phyloP scores from a whole-genome alignment of 2,888 invertebrate genomes.

The Xestia c-nigrum region DNA sequence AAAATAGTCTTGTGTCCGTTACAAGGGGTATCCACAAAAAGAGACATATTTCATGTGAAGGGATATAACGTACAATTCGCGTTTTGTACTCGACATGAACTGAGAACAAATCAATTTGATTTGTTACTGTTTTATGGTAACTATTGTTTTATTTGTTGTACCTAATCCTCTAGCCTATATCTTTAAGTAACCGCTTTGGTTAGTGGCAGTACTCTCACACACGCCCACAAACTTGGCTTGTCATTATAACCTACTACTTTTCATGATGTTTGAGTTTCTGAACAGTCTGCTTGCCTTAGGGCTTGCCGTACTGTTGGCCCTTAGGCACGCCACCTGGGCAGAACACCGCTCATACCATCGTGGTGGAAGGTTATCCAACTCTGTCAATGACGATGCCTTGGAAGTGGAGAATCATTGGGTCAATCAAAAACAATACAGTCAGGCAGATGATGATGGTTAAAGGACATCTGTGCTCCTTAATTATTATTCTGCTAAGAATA shows the following conservation, averaged over 20 bases:
- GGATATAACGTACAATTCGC: conserved; percentile 46
- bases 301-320: no score
- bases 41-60: conserved; percentile 66
- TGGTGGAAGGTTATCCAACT: neutral
- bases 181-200: neutral
- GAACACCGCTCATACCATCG: neutral
- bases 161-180: neutral
- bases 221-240: no score
- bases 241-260: no score
- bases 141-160: neutral
- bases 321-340: neutral
- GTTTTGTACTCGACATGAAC: conserved; percentile 46
- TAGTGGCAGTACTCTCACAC: no score
- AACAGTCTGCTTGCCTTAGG: no score
- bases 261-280: no score
- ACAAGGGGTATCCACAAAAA: conserved; percentile 71
- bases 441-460: neutral
- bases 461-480: neutral
- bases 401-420: no score
- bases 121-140: conserved; percentile 27
- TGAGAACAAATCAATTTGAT: conserved; percentile 50
- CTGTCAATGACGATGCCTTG: neutral
- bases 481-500: neutral
- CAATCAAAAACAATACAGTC: no score
- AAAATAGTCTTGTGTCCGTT: conserved; percentile 76